These are phyloP conservation scores for Pteromalus puparum DNA, from an alignment of 1,140 invertebrate genomes.

Conservation along the genomic window DNA sequence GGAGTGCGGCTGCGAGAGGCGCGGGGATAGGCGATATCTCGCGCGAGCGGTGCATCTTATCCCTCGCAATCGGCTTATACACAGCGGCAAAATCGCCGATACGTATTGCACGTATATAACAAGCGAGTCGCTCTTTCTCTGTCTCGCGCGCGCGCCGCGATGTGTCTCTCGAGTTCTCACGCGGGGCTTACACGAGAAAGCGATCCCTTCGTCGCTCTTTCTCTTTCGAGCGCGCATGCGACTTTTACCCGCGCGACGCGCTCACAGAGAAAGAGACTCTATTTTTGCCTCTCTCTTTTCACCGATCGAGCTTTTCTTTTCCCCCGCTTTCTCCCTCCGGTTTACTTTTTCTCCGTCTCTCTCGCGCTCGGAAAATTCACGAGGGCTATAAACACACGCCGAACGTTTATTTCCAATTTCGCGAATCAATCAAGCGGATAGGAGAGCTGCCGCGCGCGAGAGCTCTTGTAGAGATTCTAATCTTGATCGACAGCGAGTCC, in stretches of 20 bases:
- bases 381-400: neutral
- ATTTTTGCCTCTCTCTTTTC: slow-evolving; percentile 30
- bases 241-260: slow-evolving; percentile 29
- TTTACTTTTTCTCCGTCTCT: slow-evolving; percentile 7
- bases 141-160: neutral
- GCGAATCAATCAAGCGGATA: neutral
- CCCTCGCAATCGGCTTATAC: slow-evolving; percentile 27
- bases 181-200: slow-evolving; percentile 64
- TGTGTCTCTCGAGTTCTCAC: slow-evolving; percentile 61
- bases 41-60: slow-evolving; percentile 36
- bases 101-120: neutral
- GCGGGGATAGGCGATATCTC: slow-evolving; percentile 34
- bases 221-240: slow-evolving; percentile 24
- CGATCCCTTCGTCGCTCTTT: slow-evolving; percentile 54
- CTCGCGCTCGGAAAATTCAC: neutral
- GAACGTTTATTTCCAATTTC: neutral
- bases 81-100: slow-evolving; percentile 18
- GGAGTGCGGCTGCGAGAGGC: neutral
- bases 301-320: neutral
- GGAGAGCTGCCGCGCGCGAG: neutral
- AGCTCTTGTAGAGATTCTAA: neutral
- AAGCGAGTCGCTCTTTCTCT: neutral
- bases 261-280: neutral
- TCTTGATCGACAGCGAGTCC: slow-evolving; percentile 2
- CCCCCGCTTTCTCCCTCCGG: neutral